A percentile compares a stretch with the other conserved stretches of the same genome.
Evolutionary conservation across 1,140 invertebrate genomes (phyloP).

Genomic region (Magallana ariakensis): DNA sequence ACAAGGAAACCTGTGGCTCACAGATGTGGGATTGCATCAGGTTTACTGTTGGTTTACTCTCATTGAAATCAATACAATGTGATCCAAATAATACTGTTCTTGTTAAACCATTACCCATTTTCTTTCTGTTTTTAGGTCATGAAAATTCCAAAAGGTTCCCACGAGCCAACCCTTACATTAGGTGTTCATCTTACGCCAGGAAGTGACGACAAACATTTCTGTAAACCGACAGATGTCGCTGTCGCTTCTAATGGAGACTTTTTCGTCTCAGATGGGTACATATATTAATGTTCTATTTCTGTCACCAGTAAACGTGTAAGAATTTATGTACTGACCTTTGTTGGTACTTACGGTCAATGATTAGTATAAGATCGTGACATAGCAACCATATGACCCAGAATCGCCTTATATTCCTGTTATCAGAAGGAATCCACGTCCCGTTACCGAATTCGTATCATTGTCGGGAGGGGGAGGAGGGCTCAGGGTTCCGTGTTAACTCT

Average conservation of each 20-base stretch:
- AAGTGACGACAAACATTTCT: constrained; percentile 88
- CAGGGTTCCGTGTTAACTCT: too few species aligned
- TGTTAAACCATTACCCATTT: background rate
- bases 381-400: too few species aligned
- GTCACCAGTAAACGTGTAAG: too few species aligned
- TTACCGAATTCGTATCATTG: too few species aligned
- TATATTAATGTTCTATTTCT: too few species aligned
- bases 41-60: constrained; percentile 79
- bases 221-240: constrained; percentile 95
- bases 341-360: too few species aligned
- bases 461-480: too few species aligned
- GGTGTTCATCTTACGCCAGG: constrained; percentile 93
- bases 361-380: too few species aligned
- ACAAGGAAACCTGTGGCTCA: constrained; percentile 95
- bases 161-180: constrained; percentile 84
- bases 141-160: constrained; percentile 85
- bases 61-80: background rate
- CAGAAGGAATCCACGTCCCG: too few species aligned
- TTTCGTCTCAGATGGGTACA: constrained; percentile 93
- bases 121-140: constrained; percentile 76
- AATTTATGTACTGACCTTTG: too few species aligned
- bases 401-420: too few species aligned
- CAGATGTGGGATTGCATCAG: constrained; percentile 98
- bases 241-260: constrained; percentile 91
- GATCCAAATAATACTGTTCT: background rate